These are phyloP conservation scores for Macquaria australasica DNA, from an alignment of 2,113 vertebrate species.

Conservation along the genomic window DNA sequence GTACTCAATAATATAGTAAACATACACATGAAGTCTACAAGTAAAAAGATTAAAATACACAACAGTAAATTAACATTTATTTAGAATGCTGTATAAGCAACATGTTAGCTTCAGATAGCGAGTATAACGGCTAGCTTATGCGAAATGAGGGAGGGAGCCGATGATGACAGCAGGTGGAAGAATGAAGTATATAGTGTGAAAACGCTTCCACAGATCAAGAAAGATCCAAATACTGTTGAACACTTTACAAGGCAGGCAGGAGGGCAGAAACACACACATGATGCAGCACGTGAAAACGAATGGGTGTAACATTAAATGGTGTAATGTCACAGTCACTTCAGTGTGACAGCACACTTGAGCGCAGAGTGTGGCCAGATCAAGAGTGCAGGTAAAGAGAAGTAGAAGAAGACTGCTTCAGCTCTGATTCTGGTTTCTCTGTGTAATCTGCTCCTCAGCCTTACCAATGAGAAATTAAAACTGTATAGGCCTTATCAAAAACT, in stretches of 20 bases:
- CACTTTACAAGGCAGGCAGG: neutral
- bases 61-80: neutral
- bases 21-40: neutral
- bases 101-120: neutral
- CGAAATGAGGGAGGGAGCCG: neutral
- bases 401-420: constrained; percentile 19
- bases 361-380: constrained; percentile 59
- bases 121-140: too few species aligned
- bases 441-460: constrained; percentile 59
- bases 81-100: neutral
- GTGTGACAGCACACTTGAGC: constrained; percentile 32
- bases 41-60: neutral
- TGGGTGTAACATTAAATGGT: neutral
- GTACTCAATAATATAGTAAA: neutral
- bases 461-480: neutral
- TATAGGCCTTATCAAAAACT: neutral
- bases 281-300: neutral
- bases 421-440: constrained; percentile 44
- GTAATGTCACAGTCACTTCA: neutral
- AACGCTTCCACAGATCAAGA: neutral
- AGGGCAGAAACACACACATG: neutral
- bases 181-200: neutral
- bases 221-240: neutral
- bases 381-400: constrained; percentile 36
- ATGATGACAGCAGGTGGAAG: neutral